phyloP scores from a whole-genome alignment of 2,113 vertebrate species.

The Psilopogon haemacephalus region DNA sequence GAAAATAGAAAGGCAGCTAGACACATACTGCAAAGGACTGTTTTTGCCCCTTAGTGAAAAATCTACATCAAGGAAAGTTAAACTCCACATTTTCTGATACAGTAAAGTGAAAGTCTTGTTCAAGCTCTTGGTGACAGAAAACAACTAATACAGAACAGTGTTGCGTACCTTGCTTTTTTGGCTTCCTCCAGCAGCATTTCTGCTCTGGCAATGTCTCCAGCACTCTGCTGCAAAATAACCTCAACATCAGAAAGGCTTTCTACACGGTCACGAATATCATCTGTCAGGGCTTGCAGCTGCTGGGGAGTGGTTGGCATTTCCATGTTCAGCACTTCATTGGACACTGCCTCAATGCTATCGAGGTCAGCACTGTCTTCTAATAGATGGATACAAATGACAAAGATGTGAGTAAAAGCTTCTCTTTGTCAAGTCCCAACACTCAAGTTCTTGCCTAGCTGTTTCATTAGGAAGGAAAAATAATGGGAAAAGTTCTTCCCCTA shows the following conservation, averaged over 20 bases:
- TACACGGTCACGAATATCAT: conserved; percentile 90
- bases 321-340: conserved; percentile 93
- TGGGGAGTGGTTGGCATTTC: conserved; percentile 93
- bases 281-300: conserved; percentile 90
- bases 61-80: not conserved
- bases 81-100: not conserved
- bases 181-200: conserved; percentile 88
- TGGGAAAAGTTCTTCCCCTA: not conserved
- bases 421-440: not conserved
- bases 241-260: conserved; percentile 91
- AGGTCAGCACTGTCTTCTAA: conserved; percentile 92
- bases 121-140: not conserved
- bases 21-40: fast-evolving
- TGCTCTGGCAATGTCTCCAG: conserved; percentile 87
- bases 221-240: conserved; percentile 88
- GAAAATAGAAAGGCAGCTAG: not conserved
- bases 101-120: not conserved
- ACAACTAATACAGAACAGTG: not conserved
- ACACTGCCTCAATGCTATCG: conserved; percentile 93
- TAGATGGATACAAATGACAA: not conserved
- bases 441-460: not conserved
- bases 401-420: not conserved
- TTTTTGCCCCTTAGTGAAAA: not conserved
- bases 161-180: conserved; percentile 82
- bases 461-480: not conserved